Evolutionary conservation across 2,888 invertebrate species (phyloP), one percentile per base, ranked within the genome.

Genomic region (Leptogaster cylindrica): DNA sequence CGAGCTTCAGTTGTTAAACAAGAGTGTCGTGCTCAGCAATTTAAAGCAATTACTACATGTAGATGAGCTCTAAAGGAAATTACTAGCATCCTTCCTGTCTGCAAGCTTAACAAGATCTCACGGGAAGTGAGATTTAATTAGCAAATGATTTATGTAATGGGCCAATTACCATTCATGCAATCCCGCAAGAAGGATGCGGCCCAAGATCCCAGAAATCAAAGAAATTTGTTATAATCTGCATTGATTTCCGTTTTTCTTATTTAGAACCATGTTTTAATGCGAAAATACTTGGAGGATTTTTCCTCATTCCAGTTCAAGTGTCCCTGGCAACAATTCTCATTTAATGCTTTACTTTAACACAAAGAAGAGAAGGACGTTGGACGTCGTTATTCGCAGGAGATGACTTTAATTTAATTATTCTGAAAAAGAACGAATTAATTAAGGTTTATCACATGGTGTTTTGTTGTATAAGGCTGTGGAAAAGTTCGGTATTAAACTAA

Each of bases 121-220:
- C 58, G 25, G 58, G 58, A 58, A 58, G 58, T 58, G 39, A 25
- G 58, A 39, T 58, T 58, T 58, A 58, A 58, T 58, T 58, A 58
- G 58, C 39, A 58, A 58, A 58, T 58, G 58, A 58, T 58, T 58
- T 39, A 58, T 58, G 58, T 33, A 58, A 58, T 23, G 14, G 25
- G 39, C 41, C 58, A 27, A 58, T 39, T 58, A 58, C 27, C 41
- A 41, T n/a, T n/a, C n/a, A n/a, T n/a, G n/a, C n/a, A n/a, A n/a
- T n/a, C n/a, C n/a, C n/a, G n/a, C n/a, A n/a, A n/a, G n/a, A n/a
- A n/a, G n/a, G n/a, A n/a, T n/a, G n/a, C n/a, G n/a, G n/a, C n/a
- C n/a, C n/a, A n/a, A n/a, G n/a, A n/a, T n/a, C n/a, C n/a, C n/a
- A n/a, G n/a, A n/a, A n/a, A n/a, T n/a, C n/a, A n/a, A n/a, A n/a